Base-by-base conservation (phyloP, 2,888 invertebrate genomes). In the Watsonalla cultraria region DNA sequence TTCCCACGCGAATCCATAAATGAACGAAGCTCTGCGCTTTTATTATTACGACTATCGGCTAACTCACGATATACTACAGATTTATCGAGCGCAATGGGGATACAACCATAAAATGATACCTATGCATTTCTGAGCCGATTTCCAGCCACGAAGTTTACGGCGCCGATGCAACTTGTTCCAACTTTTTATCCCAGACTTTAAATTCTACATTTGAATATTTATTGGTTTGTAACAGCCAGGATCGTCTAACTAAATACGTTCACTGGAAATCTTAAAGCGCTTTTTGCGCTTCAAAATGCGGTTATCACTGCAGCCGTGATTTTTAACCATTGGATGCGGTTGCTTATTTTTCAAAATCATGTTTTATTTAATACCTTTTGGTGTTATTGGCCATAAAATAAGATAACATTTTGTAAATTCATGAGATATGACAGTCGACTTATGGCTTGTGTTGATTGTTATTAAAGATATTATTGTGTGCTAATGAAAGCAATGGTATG, bases 151-250 rank as follows among this genome's bases (percentile, higher is more conserved):
- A 47, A 54, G 57, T 66, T 69, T 65, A 62, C 53, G 58, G 57
- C 54, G 53, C 54, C 51, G 55, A 54, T 57, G 54, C 66, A 50
- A 58, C 48, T 51, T 53, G 58, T 64, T 60, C 62, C 56, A 63
- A 63, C 55, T 65, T 71, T 64, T 65, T 68, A 68, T 66, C 65
- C 61, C 60, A 55, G 65, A 66, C 62, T 70, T 65, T 64, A 62
- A 58, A 65, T 70, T 70, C 69, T 65, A 59, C 70, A 78, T 80
- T 80, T 75, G 59, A 78, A 73, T 76, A 49, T 80, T 80, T 84
- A 81, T 80, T 80, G 71, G 68, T 68, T 70, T 76, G 72, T 80
- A 76, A 80, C 77, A 70, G 70, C 64, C 66, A 64, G 71, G 65
- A 71, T 66, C 64, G 56, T 66, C 59, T 64, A 66, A 62, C 48